Evolutionary conservation across 2,797 vertebrate genomes (phyloP).

Genomic region (Diceros bicornis): DNA sequence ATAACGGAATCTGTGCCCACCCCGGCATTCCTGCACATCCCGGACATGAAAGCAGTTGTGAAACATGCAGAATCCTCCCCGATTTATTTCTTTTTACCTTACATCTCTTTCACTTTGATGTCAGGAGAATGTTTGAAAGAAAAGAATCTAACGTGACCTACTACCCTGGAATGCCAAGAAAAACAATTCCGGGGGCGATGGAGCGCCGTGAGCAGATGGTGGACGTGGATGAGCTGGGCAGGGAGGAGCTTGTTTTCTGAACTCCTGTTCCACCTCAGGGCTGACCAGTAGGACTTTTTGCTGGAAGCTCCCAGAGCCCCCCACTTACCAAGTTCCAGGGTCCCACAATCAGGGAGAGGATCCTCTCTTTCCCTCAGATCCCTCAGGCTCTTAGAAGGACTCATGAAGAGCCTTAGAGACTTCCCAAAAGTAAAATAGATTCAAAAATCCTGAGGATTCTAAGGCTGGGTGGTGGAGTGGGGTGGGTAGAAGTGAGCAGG

Average conservation of each 20-base stretch:
- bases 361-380: background rate
- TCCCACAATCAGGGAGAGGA: background rate
- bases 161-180: conserved; percentile 76
- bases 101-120: conserved; percentile 82
- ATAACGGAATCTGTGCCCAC: background rate
- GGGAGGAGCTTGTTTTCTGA: background rate
- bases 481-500: fast-evolving
- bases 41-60: conserved; percentile 79
- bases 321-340: background rate
- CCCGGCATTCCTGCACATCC: conserved; percentile 75
- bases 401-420: background rate
- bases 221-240: fast-evolving
- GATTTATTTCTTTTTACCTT: conserved; percentile 67
- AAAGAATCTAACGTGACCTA: conserved; percentile 69
- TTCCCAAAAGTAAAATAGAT: background rate
- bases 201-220: background rate
- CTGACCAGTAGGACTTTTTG: background rate
- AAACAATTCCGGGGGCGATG: conserved; percentile 27
- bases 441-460: background rate
- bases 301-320: background rate
- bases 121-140: conserved; percentile 66
- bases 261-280: background rate
- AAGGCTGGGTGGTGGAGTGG: background rate
- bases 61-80: conserved; percentile 74
- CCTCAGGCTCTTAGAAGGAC: background rate